Base-by-base conservation (phyloP, 2,113 vertebrate species). In the Raja brachyura region DNA sequence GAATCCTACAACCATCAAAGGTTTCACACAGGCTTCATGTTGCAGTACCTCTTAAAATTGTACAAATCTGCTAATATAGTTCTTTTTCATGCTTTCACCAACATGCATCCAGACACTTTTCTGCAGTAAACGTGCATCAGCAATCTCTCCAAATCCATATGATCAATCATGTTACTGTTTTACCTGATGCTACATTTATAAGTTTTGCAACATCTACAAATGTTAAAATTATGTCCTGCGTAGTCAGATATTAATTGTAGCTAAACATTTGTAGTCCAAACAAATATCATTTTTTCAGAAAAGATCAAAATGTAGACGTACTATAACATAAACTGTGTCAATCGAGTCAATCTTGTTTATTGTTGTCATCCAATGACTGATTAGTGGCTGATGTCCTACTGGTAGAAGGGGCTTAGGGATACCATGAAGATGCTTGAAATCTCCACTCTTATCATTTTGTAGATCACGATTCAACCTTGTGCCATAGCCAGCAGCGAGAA, bases 401-500 rank as follows among this genome's bases (percentile, higher is more conserved):
- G 96, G 96, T 74, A 97, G 95, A 92, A 97, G 94, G 13, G 97
- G 96, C 93, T 97, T 97, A 4, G 97, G 95, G 0, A 93, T 74
- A 0, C 95, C 96, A 0, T 66, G 68, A 77, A 97, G 95, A 94
- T 96, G 94, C 61, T 79, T 90, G 93, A 96, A 96, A 75, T 63
- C 94, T 56, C 96, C 96, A 93, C 95, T 96, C 10, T 59, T 54
- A 81, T 96, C 96, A 4, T 94, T 94, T 28, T 93, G 78, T 9
- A 97, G 94, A 13, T 97, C 97, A 93, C 94, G 93, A 94, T 96
- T 96, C 18, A 97, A 95, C 94, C 97, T 94, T 90, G 97, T 97
- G 0, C 97, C 97, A 93, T 97, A 97, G 0, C 97, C 97, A 31
- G 97, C 97, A n/a, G 96, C 97, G 63, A 97, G 95, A 85, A 97